Evolutionary conservation across 2,113 vertebrate species (phyloP), one percentile per base, ranked within the genome.

Genomic region (Podarcis cretensis): DNA sequence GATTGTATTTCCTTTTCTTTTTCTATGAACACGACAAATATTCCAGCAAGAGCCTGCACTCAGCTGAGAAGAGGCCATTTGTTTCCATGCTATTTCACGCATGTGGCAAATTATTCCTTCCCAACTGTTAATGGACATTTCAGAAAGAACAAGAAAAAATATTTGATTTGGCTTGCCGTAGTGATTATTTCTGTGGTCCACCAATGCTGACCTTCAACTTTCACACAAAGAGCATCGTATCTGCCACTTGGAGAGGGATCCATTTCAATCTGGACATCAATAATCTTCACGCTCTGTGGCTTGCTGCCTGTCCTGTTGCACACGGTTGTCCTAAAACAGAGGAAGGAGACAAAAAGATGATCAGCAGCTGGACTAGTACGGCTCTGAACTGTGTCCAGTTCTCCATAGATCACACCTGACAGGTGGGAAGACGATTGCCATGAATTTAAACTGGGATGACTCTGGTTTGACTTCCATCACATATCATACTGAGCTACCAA

Each of bases 201-300:
- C 92, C 76, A 86, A 20, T 93, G 92, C 98, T 97, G 92, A 99
- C 99, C 98, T 97, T 96, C 97, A 91, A 98, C 98, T 96, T 98
- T 98, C 90, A 99, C 95, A 92, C 99, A 99, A 96, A 99, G 98
- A 81, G 97, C 97, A 59, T 94, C 95, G 94, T 98, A 95, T 71
- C 92, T 93, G 81, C 95, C 91, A 69, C 93, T 91, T 6, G 97
- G 96, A 87, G 95, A 95, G 3, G 97, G 97, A 69, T 79, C 84
- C 80, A 97, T 98, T 93, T 98, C 97, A 90, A 97, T 96, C 91
- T 92, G 98, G 96, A 99, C 98, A 12, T 97, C 97, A 59, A 98
- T 96, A 30, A 97, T 96, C 95, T 97, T 98, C 92, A 96, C 5
- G 59, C 90, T 93, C 80, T 96, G 97, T 89, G 95, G 95, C 16